Conservation (phyloP, 2,888 invertebrate genomes). For the Nymphalis polychloros region DNA sequence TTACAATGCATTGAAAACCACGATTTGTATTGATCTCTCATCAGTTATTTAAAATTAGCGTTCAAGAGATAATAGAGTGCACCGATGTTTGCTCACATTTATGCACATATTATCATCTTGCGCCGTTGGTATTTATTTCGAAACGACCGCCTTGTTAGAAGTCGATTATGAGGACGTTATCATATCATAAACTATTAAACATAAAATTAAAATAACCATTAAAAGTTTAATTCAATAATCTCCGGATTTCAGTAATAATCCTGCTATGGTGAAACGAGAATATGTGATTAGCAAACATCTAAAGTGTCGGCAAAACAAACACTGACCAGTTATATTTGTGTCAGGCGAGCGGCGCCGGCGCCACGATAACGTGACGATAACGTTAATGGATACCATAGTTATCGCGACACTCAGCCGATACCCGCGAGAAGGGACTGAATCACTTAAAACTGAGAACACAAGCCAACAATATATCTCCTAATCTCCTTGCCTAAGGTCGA, state of each 20-base stretch:
- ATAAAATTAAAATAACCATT: no score
- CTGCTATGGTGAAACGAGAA: neutral
- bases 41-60: no score
- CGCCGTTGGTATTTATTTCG: no score
- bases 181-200: no score
- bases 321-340: conserved; percentile 61
- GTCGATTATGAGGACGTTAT: no score
- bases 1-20: no score
- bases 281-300: conserved; percentile 37
- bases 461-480: conserved; percentile 36
- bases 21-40: no score
- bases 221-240: neutral
- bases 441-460: conserved; percentile 43
- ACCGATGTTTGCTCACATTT: no score
- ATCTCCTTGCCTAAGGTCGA: conserved; percentile 48
- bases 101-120: no score
- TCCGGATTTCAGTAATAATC: neutral
- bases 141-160: no score
- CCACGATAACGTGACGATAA: conserved; percentile 74
- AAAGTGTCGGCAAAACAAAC: conserved; percentile 58
- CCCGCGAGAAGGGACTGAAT: conserved; percentile 49
- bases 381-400: conserved; percentile 75
- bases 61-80: no score
- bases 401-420: conserved; percentile 61
- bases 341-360: conserved; percentile 69